Base-by-base conservation (phyloP, 2,113 vertebrate species). In the Heterotis niloticus region DNA sequence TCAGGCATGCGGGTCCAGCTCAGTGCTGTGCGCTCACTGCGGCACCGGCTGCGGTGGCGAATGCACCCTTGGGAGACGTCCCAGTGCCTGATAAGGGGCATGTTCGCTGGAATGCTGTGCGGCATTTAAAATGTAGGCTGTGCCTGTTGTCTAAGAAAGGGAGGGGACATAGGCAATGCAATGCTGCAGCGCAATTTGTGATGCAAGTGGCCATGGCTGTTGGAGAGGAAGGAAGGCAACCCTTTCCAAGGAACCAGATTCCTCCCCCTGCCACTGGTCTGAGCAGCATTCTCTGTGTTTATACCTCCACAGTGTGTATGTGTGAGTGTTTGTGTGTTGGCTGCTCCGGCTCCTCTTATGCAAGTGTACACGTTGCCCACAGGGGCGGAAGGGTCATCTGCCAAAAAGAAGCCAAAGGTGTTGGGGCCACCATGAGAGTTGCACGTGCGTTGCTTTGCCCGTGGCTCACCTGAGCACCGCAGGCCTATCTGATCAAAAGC, bases 171-270 rank as follows among this genome's bases (percentile, higher is more conserved):
- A 17, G 26, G n/a, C n/a, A 26, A 62, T 29, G 62, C 13, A 76
- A 65, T 65, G 65, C 44, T 34, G n/a, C n/a, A 29, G 29, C 10
- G 57, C 24, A 26, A 75, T 64, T 76, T 52, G 59, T 76, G 75
- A 52, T 24, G 75, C 75, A 76, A 76, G 29, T 44, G 20, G 20
- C 56, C 34, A 65, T 10, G 17, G 62, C 75, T n/a, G 75, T 76
- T 76, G 29, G 34, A 34, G 60, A 76, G 75, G 75, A 76, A 76
- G 62, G 29, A 65, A 65, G 64, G 64, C 59, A 65, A 65, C 13
- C 29, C 24, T 1, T 28, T 70, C 34, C 68, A 34, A 20, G 13
- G 4, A 12, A 34, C 34, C 26, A 66, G 23, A 66, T 23, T 11
- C 64, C n/a, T 11, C 64, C 17, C 20, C 64, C 28, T 57, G 16